A percentile compares a stretch with the other conserved stretches of the same genome.
These are phyloP conservation scores for Dasysyrphus albostriatus DNA, from an alignment of 2,888 invertebrate genomes.

Conservation along the genomic window DNA sequence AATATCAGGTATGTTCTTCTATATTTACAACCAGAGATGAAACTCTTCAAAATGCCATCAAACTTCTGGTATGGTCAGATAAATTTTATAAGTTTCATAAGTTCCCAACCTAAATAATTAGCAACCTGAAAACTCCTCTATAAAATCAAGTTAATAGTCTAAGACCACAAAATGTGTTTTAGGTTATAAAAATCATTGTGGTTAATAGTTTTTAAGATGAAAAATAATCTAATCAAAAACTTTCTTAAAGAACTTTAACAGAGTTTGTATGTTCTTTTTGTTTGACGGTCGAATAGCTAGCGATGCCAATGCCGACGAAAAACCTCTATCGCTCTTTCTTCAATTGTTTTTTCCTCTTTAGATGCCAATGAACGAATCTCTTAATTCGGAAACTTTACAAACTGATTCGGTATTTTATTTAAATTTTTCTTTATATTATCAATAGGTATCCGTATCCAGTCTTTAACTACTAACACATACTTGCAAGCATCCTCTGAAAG, in stretches of 20 bases:
- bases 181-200: conserved; percentile 2
- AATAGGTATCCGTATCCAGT: too few species aligned
- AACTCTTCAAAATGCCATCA: too few species aligned
- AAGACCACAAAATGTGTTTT: not conserved
- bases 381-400: conserved; percentile 49
- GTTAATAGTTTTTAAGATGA: not conserved
- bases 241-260: not conserved
- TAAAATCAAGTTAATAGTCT: not conserved
- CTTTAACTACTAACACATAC: conserved; percentile 12
- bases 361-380: conserved; percentile 68
- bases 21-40: too few species aligned
- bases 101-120: too few species aligned
- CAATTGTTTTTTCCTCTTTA: not conserved
- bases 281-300: not conserved
- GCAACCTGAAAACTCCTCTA: too few species aligned
- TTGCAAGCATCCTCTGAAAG: conserved; percentile 7
- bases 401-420: conserved; percentile 5
- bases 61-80: too few species aligned
- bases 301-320: conserved; percentile 11
- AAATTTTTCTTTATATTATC: not conserved
- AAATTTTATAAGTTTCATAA: too few species aligned
- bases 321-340: not conserved
- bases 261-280: not conserved
- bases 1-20: too few species aligned
- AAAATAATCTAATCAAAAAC: conserved; percentile 27